Percentiles rank a stretch among this genome's conserved stretches.
phyloP scores from a whole-genome alignment of 2,888 invertebrate genomes.

The Melangyna quadrimaculata region DNA sequence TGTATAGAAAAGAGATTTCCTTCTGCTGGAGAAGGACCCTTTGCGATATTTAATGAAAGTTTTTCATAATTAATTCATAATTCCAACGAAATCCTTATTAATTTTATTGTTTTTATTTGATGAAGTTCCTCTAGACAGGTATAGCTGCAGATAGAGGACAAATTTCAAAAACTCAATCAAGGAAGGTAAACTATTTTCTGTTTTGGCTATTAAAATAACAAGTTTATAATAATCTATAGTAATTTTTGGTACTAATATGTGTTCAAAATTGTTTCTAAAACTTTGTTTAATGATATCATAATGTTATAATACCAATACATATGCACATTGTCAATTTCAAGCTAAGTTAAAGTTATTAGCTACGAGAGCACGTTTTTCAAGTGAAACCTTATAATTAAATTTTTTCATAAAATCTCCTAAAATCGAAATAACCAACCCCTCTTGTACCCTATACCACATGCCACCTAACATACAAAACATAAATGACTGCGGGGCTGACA shows the following conservation, averaged over 20 bases:
- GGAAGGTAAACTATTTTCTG: not conserved
- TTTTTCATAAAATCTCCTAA: not conserved
- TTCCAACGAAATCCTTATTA: not conserved
- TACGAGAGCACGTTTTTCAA: no score
- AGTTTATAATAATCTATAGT: no score
- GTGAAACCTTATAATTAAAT: no score
- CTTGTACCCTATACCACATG: not conserved
- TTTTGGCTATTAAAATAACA: no score
- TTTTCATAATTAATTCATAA: constrained; percentile 26
- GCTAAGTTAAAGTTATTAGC: no score
- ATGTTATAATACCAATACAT: no score
- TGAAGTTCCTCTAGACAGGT: not conserved
- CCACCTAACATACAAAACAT: not conserved
- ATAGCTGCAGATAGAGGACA: not conserved
- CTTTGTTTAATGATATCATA: no score
- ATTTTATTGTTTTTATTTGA: not conserved
- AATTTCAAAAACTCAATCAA: not conserved
- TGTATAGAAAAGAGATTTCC: not conserved
- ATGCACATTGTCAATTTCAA: no score
- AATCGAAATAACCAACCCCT: not conserved
- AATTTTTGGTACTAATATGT: no score
- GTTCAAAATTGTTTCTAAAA: no score
- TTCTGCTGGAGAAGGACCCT: not conserved
- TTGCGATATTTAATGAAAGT: constrained; percentile 26
- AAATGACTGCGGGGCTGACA: not conserved